Conservation (phyloP, 2,888 invertebrate species). For the Hedya salicella region DNA sequence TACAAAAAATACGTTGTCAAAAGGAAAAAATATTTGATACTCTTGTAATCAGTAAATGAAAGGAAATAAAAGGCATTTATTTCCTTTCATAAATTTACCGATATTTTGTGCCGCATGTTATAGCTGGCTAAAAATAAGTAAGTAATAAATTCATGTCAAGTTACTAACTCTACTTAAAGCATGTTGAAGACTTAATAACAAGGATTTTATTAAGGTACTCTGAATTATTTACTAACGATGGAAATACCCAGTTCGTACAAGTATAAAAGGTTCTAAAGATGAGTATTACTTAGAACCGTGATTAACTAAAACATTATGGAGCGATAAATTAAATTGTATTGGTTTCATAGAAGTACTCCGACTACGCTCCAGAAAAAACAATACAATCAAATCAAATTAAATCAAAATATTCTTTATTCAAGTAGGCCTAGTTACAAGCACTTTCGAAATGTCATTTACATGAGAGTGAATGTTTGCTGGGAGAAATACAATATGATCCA, state of each 20-base stretch:
- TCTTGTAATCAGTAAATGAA: background rate
- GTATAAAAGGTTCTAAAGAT: background rate
- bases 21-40: background rate
- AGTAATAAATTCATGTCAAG: slow-evolving; percentile 17
- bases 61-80: background rate
- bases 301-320: no score
- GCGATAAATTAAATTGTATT: no score
- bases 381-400: no score
- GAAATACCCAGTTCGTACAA: background rate
- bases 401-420: no score
- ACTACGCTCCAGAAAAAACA: no score
- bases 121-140: slow-evolving; percentile 5
- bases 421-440: no score
- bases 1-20: background rate
- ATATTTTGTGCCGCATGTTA: background rate
- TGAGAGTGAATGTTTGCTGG: no score
- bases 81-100: background rate
- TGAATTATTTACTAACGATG: slow-evolving; percentile 4
- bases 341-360: no score
- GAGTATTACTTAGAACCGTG: background rate
- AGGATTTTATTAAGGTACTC: background rate
- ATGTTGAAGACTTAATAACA: slow-evolving; percentile 33
- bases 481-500: no score
- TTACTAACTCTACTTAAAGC: slow-evolving; percentile 9
- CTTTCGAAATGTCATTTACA: no score